Base-by-base conservation (phyloP, 2,888 invertebrate species). In the Pemphredon lugubris region DNA sequence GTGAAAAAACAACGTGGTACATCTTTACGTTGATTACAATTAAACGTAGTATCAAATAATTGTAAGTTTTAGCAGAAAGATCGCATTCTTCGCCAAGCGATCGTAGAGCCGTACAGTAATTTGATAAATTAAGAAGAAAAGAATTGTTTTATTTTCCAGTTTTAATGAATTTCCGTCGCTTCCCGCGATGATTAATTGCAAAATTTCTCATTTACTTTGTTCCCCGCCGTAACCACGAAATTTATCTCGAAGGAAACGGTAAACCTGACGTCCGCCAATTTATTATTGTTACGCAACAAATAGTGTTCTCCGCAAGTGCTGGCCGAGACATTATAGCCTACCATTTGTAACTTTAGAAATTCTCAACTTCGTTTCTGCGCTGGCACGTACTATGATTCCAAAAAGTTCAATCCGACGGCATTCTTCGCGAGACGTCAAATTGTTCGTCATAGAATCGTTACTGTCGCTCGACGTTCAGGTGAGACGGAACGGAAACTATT, bases 361-460 rank as follows among this genome's bases (percentile, higher is more conserved):
- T 11, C 7, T 13, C n/a, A 42, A 48, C 2, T 57, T 40, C 16
- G 13, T 48, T 32, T n/a, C 14, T 39, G 26, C 14, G 5, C 3
- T 6, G 9, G 7, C 7, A 5, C 34, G 4, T 23, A 14, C 14
- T 7, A 16, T 7, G 21, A 7, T 23, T 50, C 0, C 2, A 14
- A 44, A 37, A 16, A 20, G 0, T 20, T 34, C 32, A 26, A 40
- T 4, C 7, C 21, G 13, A 34, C n/a, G 30, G 20, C n/a, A 39
- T 37, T 51, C 13, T 32, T 51, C n/a, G n/a, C 45, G 7, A 4
- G 18, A 30, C 13, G 11, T 6, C 26, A 18, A 18, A 44, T 54
- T 55, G 50, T 58, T 60, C 68, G n/a, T n/a, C n/a, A n/a, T n/a
- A n/a, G n/a, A 51, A 53, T 73, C 39, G 23, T 54, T 47, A 51